Evolutionary conservation across 2,113 vertebrate genomes (phyloP).

Genomic region (Balaenoptera acutorostrata): DNA sequence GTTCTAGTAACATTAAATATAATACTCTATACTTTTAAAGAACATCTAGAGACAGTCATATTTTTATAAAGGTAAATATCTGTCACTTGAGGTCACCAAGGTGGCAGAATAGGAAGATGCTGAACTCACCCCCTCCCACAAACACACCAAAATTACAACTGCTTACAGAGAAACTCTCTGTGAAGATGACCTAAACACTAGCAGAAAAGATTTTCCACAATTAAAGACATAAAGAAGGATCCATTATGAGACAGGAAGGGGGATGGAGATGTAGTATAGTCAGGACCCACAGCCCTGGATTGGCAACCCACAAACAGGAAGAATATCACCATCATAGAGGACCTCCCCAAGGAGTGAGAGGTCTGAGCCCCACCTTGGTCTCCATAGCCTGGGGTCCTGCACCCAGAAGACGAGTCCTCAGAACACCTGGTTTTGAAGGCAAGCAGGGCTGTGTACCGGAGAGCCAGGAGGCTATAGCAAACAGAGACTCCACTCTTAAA

Average conservation of each 20-base stretch:
- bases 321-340: not conserved
- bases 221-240: not conserved
- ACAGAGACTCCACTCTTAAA: not conserved
- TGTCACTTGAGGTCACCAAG: not conserved
- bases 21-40: not conserved
- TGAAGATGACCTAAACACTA: not conserved
- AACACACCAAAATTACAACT: not conserved
- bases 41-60: not conserved
- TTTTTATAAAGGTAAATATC: not conserved
- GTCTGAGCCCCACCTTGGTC: not conserved
- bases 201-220: not conserved
- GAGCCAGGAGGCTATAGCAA: not conserved
- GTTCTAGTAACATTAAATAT: not conserved
- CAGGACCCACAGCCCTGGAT: not conserved
- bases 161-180: not conserved
- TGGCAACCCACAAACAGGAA: not conserved
- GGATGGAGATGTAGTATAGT: not conserved
- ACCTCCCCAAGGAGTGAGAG: not conserved
- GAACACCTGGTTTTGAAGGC: not conserved
- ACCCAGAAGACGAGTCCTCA: not conserved
- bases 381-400: not conserved
- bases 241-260: not conserved
- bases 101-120: not conserved
- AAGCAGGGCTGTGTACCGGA: not conserved
- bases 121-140: not conserved